Evolutionary conservation across 2,113 vertebrate species (phyloP), one percentile per base, ranked within the genome.

Genomic region (Vulpes ferrilata): DNA sequence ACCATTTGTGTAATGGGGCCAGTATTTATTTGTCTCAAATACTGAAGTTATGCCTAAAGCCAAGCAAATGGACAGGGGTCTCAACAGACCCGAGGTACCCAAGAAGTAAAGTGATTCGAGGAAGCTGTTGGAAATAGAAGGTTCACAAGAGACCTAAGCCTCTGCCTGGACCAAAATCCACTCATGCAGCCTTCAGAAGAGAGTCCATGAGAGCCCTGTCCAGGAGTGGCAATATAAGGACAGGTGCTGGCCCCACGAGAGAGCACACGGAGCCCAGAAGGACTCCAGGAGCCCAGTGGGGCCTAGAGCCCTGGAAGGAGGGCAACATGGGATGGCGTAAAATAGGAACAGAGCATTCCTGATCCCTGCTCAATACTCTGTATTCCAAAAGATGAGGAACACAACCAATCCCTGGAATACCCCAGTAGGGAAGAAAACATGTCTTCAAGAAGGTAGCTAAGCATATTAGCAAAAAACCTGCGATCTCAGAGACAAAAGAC

Each of bases 381-480:
- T 25, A 88, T 53, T 82, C 57, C 15, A 51, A 76, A 57, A 91
- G 32, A 32, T 69, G 5, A 65, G 38, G 19, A 17, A 79, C 8
- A 53, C 12, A 13, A 90, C 2, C 57, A 79, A 83, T 23, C 17
- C 23, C 59, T 43, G 43, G 43, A 43, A 74, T 10, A 11, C 51
- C 48, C 64, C 4, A 95, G 12, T 9, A 88, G 32, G 11, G 57
- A 69, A 89, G 60, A 76, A 12, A 59, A 67, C 2, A 82, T 22
- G 94, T 85, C 20, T 93, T 95, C 30, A 94, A 90, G 74, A 96
- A 93, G 53, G 55, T 35, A 80, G 20, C 84, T 83, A 87, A 90
- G 55, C 25, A 83, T 30, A 90, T 86, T 71, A 97, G 30, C 38
- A 81, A 91, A 87, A 80, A 51, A 51, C 23, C 23, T 87, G 1